Evolutionary conservation across 1,140 invertebrate genomes (phyloP).

Genomic region (Diuraphis noxia): DNA sequence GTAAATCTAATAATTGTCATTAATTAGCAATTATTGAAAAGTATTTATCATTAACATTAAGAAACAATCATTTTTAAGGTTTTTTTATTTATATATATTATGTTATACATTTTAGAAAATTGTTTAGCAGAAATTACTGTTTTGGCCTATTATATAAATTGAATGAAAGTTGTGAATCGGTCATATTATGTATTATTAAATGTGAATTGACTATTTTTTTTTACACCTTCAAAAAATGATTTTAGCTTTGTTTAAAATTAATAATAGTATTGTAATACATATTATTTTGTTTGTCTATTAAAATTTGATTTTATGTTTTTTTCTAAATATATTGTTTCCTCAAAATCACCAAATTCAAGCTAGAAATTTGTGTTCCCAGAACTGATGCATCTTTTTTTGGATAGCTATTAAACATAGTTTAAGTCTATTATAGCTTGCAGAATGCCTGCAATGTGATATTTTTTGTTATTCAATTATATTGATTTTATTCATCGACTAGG

Average conservation of each 20-base stretch:
- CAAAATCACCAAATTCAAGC: neutral
- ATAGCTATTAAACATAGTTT: no score
- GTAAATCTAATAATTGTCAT: slow-evolving; percentile 31
- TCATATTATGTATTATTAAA: slow-evolving; percentile 10
- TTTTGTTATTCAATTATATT: no score
- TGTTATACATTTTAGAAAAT: slow-evolving; percentile 18
- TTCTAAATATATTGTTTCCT: neutral
- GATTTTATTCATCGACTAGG: no score
- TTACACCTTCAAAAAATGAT: neutral
- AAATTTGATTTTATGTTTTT: slow-evolving; percentile 32
- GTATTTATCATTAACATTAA: slow-evolving; percentile 37
- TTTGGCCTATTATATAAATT: neutral
- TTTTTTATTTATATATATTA: neutral
- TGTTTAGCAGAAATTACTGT: neutral
- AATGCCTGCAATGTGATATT: no score
- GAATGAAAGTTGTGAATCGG: neutral
- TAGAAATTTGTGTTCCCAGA: neutral
- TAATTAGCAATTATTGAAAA: slow-evolving; percentile 13
- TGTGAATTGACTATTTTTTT: neutral
- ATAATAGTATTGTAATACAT: slow-evolving; percentile 19
- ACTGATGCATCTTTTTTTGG: neutral
- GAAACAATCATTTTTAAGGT: slow-evolving; percentile 22
- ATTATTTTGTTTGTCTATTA: slow-evolving; percentile 21
- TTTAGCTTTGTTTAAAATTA: slow-evolving; percentile 21
- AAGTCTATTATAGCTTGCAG: no score